Conservation (phyloP, 2,797 vertebrate genomes). For the Spea hammondii region DNA sequence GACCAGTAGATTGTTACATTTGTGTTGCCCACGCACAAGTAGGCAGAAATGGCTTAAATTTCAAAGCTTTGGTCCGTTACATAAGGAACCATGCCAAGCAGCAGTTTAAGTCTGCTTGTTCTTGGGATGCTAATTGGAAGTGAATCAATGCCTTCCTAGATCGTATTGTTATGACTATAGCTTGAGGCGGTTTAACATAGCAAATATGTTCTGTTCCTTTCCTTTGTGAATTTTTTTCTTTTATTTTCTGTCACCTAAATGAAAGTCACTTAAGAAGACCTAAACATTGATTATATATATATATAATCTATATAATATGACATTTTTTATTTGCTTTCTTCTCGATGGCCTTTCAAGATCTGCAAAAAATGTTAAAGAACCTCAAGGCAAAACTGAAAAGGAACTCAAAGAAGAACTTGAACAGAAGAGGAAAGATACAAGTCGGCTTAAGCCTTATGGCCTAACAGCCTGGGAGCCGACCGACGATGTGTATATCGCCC, state of each 20-base stretch:
- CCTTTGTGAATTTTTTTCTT: not conserved
- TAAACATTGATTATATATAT: too few relatives aligned
- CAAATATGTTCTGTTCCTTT: not conserved
- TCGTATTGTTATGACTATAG: too few relatives aligned
- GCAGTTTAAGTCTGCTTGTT: too few relatives aligned
- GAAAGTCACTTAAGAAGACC: too few relatives aligned
- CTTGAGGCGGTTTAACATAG: too few relatives aligned
- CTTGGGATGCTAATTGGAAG: too few relatives aligned
- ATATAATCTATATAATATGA: rapidly evolving
- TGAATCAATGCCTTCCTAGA: too few relatives aligned
- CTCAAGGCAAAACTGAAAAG: conserved; percentile 52
- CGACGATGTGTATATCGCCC: conserved; percentile 85
- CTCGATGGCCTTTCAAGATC: conserved; percentile 57
- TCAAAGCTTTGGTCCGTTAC: too few relatives aligned
- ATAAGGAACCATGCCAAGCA: too few relatives aligned
- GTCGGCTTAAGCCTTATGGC: conserved; percentile 64
- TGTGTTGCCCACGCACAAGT: not conserved
- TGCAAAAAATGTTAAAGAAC: conserved; percentile 47
- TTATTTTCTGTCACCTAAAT: not conserved
- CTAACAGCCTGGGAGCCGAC: conserved; percentile 71
- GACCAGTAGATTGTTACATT: not conserved
- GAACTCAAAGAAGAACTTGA: conserved; percentile 49
- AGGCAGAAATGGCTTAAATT: not conserved
- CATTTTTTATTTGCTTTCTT: not conserved
- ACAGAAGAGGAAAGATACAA: conserved; percentile 64